Percentiles rank a stretch among this genome's conserved stretches.
Conservation (phyloP, 1,140 invertebrate species). For the Bombus picipes region DNA sequence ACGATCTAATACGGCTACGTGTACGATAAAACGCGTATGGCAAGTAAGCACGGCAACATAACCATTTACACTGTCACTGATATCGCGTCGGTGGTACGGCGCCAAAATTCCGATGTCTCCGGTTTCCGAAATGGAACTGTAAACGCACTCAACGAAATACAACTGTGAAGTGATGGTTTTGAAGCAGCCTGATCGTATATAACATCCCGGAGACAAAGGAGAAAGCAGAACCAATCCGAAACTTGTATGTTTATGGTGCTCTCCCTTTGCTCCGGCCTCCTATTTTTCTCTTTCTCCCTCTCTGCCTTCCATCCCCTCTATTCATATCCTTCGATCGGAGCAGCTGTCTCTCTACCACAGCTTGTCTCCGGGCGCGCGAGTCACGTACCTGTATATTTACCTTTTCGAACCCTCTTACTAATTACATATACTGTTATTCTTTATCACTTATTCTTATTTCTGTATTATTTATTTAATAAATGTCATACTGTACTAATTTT, state of each 20-base stretch:
- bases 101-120: constrained; percentile 55
- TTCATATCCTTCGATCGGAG: constrained; percentile 62
- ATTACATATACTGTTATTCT: not conserved
- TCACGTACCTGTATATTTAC: constrained; percentile 10
- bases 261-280: constrained; percentile 50
- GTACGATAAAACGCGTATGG: constrained; percentile 15
- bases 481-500: not conserved
- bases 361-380: constrained; percentile 32
- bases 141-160: not conserved
- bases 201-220: constrained; percentile 64
- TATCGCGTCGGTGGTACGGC: constrained; percentile 60
- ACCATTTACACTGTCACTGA: constrained; percentile 72
- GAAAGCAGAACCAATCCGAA: constrained; percentile 56
- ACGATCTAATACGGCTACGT: not conserved
- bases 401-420: constrained; percentile 15
- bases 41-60: constrained; percentile 70
- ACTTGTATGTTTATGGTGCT: constrained; percentile 67
- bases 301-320: constrained; percentile 34
- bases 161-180: constrained; percentile 24
- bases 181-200: constrained; percentile 33
- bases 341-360: constrained; percentile 51
- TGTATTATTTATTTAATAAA: not conserved
- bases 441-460: not conserved
- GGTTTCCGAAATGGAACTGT: not conserved
- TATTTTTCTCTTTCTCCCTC: constrained; percentile 55